Base-by-base conservation (phyloP, 2,888 invertebrate genomes). In the Caenorhabditis japonica region DNA sequence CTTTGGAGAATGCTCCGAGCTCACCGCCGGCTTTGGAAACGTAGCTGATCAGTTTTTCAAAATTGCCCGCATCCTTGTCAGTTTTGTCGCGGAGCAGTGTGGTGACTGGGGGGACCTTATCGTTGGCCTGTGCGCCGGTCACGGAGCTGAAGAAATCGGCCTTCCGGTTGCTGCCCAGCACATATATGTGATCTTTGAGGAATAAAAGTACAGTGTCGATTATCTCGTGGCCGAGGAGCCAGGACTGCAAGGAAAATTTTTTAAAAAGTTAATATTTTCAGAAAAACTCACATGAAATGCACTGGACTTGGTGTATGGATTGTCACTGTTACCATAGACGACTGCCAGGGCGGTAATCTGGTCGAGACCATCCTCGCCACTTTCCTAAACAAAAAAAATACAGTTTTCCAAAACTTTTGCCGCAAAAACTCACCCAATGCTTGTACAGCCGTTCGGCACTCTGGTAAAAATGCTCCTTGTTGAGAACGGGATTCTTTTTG, bases 91-190 rank as follows among this genome's bases (percentile, higher is more conserved):
- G 91, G 13, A 93, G 91, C 59, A 95, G 91, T 27, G 97, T 91
- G 88, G 93, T 94, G 7, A 97, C 92, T 59, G 93, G 91, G 10
- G 95, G 94, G 38, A 95, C 90, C 27, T 47, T 69, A 83, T 94
- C 94, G 4, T 74, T 71, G 23, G 55, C 70, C 88, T 93, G 94
- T 19, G 91, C 91, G 86, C 92, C 92, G 88, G 95, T 94, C 43
- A 94, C 92, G 88, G 94, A 94, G 84, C 93, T 92, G 53, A 99
- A 90, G 89, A 97, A 99, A 85, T 97, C 97, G 76, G 96, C 94
- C 89, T 99, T 99, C 90, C 97, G 97, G 89, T 95, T 97, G 87
- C 96, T 96, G 1, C 96, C 94, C 66, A 99, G 90, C 86, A 99
- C 94, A 87, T 93, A 92, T 76, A 97, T 93, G 38, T 75, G 92